phyloP scores from a whole-genome alignment of 2,797 vertebrate species.

The Cuniculus paca region DNA sequence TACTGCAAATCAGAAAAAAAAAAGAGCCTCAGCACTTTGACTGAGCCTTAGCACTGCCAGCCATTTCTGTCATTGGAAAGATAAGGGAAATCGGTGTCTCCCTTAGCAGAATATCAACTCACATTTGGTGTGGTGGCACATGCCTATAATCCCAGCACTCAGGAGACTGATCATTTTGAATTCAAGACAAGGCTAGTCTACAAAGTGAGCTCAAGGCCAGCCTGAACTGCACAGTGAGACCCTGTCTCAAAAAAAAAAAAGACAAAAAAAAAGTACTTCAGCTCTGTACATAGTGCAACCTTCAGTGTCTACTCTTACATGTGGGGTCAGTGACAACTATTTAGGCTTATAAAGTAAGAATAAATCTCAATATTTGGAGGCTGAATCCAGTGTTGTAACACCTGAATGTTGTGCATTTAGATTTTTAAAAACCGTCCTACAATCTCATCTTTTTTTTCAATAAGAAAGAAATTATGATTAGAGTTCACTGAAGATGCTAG shows the following conservation, averaged over 20 bases:
- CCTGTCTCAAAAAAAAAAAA: too few relatives aligned
- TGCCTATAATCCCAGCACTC: too few relatives aligned
- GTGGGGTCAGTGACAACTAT: neutral
- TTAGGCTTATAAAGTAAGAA: neutral
- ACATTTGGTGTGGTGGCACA: too few relatives aligned
- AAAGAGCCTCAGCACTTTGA: neutral
- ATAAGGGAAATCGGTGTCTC: neutral
- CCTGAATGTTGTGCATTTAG: neutral
- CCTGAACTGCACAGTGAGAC: too few relatives aligned
- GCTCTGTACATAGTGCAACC: neutral
- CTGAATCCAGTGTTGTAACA: neutral
- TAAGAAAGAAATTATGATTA: neutral
- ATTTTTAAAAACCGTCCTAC: neutral
- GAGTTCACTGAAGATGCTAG: neutral
- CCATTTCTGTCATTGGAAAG: neutral
- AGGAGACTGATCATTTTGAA: too few relatives aligned
- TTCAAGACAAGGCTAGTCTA: too few relatives aligned
- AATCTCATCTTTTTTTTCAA: neutral
- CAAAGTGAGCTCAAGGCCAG: too few relatives aligned
- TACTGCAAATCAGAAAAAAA: neutral
- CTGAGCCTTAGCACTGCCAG: neutral
- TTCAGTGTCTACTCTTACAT: neutral
- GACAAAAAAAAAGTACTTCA: too few relatives aligned
- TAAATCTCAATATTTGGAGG: neutral
- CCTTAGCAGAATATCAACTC: neutral